Percentiles rank a stretch among this genome's conserved stretches.
Conservation (phyloP, 2,888 invertebrate genomes). For the Cataglyphis livida region DNA sequence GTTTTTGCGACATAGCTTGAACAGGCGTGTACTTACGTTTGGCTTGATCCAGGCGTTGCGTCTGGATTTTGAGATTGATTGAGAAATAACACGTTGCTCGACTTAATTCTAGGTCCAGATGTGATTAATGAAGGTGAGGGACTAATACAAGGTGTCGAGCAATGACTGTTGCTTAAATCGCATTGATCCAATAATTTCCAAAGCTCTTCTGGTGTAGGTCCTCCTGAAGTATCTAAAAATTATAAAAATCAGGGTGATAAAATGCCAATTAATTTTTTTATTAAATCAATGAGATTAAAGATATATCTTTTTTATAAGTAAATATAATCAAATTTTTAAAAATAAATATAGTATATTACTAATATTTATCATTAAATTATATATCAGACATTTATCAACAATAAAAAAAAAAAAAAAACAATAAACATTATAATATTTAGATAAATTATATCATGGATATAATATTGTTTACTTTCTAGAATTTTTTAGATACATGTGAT, state of each 20-base stretch:
- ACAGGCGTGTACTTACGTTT: conserved; percentile 55
- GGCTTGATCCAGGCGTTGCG: conserved; percentile 75
- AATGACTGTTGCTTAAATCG: conserved; percentile 94
- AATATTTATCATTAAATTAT: conserved; percentile 18
- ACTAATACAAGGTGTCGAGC: conserved; percentile 93
- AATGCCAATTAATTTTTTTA: background rate
- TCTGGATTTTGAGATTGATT: conserved; percentile 86
- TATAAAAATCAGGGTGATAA: background rate
- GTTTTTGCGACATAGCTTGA: background rate
- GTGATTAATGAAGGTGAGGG: conserved; percentile 88
- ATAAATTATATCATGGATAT: background rate
- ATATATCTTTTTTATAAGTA: background rate
- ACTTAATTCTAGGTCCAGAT: conserved; percentile 86
- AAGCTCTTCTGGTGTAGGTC: conserved; percentile 97
- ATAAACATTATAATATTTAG: background rate
- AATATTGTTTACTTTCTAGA: background rate
- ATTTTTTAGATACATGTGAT: background rate
- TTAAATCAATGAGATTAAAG: background rate
- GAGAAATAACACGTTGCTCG: conserved; percentile 89
- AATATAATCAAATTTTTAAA: background rate
- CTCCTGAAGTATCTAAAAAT: conserved; percentile 89
- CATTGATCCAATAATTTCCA: conserved; percentile 96
- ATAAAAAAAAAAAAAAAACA: background rate
- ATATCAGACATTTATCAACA: background rate
- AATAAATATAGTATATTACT: background rate